Evolutionary conservation across 1,140 invertebrate species (phyloP), one percentile per base, ranked within the genome.

Genomic region (Habropoda laboriosa): DNA sequence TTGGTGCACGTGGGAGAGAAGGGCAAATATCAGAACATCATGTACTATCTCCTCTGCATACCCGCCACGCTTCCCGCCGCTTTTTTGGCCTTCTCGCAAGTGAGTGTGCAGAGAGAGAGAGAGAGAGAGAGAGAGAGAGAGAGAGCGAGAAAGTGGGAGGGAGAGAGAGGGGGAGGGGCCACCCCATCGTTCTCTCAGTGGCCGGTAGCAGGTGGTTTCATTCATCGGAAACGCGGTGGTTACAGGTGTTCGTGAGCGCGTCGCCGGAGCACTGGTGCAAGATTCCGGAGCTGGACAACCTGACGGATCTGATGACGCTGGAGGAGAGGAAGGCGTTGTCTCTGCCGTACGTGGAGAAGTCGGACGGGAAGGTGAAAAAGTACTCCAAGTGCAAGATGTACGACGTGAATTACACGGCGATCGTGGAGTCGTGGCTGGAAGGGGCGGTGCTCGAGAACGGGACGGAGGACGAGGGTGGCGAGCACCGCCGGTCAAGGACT

Each of bases 241-340:
- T n/a, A n/a, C 93, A 96, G 94, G 94, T 96, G 51, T 96, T 96
- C 91, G 95, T 96, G 85, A 95, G 95, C 53, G 94, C 95, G 12
- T 94, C 94, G 16, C 95, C 95, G 13, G 94, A 95, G 10, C 95
- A 96, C 85, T 96, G 95, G 95, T 96, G 95, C 86, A 92, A 93
- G 35, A 92, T 95, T n/a, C 94, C 94, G 27, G 92, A 94, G 76
- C 89, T 95, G 32, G 93, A 94, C 32, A 91, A 91, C 67, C 74
- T 94, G 32, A 94, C 91, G 68, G 85, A 83, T 35, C 76, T 94
- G 58, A 85, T 95, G 57, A 94, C 94, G 30, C 89, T 94, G n/a
- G 93, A 94, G 2, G 88, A 94, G 47, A 90, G 94, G 12, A 94
- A 94, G 67, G 91, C 92, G 32, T 88, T 95, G 18, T 94, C 94